Evolutionary conservation across 1,140 invertebrate species (phyloP).

Genomic region (Apocrypta bakeri): DNA sequence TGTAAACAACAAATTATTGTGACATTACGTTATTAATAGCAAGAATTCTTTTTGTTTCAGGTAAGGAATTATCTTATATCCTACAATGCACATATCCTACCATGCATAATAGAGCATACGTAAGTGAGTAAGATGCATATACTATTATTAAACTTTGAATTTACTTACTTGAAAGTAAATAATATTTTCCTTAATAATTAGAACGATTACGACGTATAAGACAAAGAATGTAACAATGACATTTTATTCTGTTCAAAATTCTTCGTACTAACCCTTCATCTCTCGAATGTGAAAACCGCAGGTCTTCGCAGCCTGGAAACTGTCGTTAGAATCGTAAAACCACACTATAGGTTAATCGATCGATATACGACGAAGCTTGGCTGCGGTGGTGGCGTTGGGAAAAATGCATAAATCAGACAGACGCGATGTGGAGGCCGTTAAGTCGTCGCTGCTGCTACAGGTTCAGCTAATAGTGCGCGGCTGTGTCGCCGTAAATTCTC

Average conservation of each 20-base stretch:
- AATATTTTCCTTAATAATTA: too few relatives aligned
- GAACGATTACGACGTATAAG: too few relatives aligned
- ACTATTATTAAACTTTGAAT: too few relatives aligned
- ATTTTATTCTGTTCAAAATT: too few relatives aligned
- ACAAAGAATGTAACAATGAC: too few relatives aligned
- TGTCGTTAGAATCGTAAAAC: background rate
- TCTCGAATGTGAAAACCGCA: background rate
- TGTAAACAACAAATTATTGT: too few relatives aligned
- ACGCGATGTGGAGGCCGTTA: slow-evolving; percentile 27
- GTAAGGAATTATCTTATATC: background rate
- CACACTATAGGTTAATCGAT: slow-evolving; percentile 25
- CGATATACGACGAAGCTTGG: background rate
- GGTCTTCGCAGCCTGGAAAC: background rate
- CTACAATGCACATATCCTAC: too few relatives aligned
- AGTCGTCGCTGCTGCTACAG: slow-evolving; percentile 8
- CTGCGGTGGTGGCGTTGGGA: background rate
- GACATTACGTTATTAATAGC: background rate
- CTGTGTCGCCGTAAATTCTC: slow-evolving; percentile 35
- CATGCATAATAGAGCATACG: too few relatives aligned
- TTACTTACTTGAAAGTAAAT: too few relatives aligned
- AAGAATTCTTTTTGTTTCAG: background rate
- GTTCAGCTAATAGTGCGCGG: slow-evolving; percentile 24
- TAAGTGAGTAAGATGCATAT: too few relatives aligned
- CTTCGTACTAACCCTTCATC: background rate
- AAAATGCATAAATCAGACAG: slow-evolving; percentile 39